These are phyloP conservation scores for Alosa alosa DNA, from an alignment of 2,113 vertebrate species.

Conservation along the genomic window DNA sequence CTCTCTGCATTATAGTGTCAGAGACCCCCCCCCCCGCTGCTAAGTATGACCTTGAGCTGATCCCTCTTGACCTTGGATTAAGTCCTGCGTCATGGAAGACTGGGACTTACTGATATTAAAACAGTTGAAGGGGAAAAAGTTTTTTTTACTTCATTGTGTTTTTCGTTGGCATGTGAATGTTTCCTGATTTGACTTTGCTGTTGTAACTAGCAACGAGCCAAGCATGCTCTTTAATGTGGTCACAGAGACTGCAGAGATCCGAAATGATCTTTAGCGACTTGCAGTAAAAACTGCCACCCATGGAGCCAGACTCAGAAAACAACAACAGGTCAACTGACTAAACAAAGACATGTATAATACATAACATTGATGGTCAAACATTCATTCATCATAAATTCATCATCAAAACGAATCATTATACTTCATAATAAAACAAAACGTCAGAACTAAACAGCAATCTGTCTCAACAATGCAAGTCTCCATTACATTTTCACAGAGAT, in stretches of 20 bases:
- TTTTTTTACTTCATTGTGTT: background rate
- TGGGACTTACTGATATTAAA: background rate
- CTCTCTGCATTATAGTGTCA: too few species aligned
- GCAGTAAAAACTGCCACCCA: background rate
- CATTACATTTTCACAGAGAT: too few species aligned
- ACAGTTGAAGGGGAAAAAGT: background rate
- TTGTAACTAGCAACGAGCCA: background rate
- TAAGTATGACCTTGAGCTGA: background rate
- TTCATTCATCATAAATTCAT: too few species aligned
- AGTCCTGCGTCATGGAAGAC: background rate
- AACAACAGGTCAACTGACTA: background rate
- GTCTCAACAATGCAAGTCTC: too few species aligned
- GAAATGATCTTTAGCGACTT: background rate
- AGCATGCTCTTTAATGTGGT: background rate
- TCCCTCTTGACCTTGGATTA: slow-evolving; percentile 16
- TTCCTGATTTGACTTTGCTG: background rate
- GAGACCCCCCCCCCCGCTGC: background rate
- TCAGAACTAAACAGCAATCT: background rate
- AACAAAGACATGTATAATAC: background rate
- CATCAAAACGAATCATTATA: background rate
- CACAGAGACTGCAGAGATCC: background rate
- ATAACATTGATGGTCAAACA: background rate
- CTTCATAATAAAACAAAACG: background rate
- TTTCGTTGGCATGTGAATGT: background rate
- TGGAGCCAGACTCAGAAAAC: background rate